Evolutionary conservation across 2,888 invertebrate genomes (phyloP).

Genomic region (Phoenoteleia sp.): DNA sequence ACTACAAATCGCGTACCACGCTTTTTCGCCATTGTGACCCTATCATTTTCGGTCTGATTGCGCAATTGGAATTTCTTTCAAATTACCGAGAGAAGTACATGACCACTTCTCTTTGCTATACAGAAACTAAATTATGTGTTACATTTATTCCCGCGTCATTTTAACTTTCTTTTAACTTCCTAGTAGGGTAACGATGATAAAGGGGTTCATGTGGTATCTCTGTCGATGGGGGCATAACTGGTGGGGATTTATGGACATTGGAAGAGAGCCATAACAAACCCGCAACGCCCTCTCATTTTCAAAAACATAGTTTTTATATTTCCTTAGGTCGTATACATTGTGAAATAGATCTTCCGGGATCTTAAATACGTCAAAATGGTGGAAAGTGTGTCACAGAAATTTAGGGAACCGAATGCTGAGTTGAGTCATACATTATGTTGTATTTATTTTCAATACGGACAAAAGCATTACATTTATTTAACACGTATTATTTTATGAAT

Average conservation of each 20-base stretch:
- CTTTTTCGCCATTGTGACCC: slow-evolving; percentile 33
- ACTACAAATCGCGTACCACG: neutral
- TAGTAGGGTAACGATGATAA: slow-evolving; percentile 49
- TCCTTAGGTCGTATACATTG: slow-evolving; percentile 79
- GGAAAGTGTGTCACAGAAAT: slow-evolving; percentile 41
- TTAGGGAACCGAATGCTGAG: too few relatives aligned
- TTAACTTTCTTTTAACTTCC: slow-evolving; percentile 53
- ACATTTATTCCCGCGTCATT: slow-evolving; percentile 44
- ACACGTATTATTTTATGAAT: too few relatives aligned
- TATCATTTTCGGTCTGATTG: slow-evolving; percentile 49
- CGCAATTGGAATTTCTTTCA: slow-evolving; percentile 58
- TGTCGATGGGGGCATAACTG: slow-evolving; percentile 56
- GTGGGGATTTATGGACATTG: slow-evolving; percentile 82
- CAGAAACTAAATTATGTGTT: slow-evolving; percentile 50
- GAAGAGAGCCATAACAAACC: slow-evolving; percentile 78
- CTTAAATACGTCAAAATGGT: slow-evolving; percentile 54
- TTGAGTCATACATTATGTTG: too few relatives aligned
- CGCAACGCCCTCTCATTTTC: slow-evolving; percentile 74
- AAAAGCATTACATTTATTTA: too few relatives aligned
- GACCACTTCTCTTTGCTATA: slow-evolving; percentile 41
- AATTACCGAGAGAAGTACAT: slow-evolving; percentile 36
- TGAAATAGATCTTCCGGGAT: slow-evolving; percentile 83
- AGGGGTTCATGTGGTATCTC: slow-evolving; percentile 30
- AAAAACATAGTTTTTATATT: slow-evolving; percentile 83
- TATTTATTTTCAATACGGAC: too few relatives aligned